These are phyloP conservation scores for Drosophila pallidifrons DNA, from an alignment of 1,140 invertebrate species.

Conservation along the genomic window DNA sequence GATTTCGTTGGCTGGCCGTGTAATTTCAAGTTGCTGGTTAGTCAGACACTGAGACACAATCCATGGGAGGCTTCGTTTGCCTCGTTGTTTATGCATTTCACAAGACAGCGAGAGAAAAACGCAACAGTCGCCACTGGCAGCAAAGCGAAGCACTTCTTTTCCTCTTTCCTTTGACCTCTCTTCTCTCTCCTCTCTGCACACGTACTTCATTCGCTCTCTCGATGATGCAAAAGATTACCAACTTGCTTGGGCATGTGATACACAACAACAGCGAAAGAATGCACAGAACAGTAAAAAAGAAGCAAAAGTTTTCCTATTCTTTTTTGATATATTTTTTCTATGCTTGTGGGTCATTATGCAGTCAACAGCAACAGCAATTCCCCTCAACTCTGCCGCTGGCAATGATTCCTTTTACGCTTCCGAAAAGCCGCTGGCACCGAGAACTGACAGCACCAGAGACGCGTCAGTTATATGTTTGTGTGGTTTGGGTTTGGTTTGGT, in stretches of 20 bases:
- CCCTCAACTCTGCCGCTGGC: neutral
- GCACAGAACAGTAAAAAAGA: slow-evolving; percentile 32
- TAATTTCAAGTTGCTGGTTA: slow-evolving; percentile 34
- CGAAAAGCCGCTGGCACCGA: slow-evolving; percentile 42
- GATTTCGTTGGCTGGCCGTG: slow-evolving; percentile 27
- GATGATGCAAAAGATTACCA: slow-evolving; percentile 81
- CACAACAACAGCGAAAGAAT: slow-evolving; percentile 11
- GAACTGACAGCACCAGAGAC: slow-evolving; percentile 45
- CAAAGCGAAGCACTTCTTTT: neutral
- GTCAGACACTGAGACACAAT: slow-evolving; percentile 15
- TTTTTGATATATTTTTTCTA: slow-evolving; percentile 41
- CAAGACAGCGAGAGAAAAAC: slow-evolving; percentile 9
- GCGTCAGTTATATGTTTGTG: slow-evolving; percentile 39
- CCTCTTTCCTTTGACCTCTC: neutral
- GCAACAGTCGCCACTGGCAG: slow-evolving; percentile 60
- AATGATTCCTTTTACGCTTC: slow-evolving; percentile 33
- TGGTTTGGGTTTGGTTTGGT: slow-evolving; percentile 1
- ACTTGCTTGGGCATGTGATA: slow-evolving; percentile 72
- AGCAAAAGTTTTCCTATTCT: slow-evolving; percentile 38
- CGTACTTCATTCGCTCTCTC: slow-evolving; percentile 72
- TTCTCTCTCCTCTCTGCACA: neutral
- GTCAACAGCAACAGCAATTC: slow-evolving; percentile 21
- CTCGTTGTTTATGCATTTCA: slow-evolving; percentile 77
- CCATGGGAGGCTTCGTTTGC: slow-evolving; percentile 28
- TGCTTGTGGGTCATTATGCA: slow-evolving; percentile 78